Evolutionary conservation across 2,113 vertebrate species (phyloP), one percentile per base, ranked within the genome.

Genomic region (Eudyptes chrysolophus): DNA sequence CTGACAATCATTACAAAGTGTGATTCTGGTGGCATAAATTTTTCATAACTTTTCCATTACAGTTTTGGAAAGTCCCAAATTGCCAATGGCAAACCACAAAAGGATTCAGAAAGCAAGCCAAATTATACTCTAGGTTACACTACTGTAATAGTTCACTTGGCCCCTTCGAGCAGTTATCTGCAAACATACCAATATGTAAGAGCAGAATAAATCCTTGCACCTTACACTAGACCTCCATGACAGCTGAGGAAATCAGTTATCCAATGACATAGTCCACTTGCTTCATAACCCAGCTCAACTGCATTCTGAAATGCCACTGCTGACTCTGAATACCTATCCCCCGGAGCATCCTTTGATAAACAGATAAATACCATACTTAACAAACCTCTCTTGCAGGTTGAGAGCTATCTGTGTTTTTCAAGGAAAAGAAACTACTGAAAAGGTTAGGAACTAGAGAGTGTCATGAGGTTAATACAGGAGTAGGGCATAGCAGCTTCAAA

Each of bases 271-370:
- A 14, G n/a, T 51, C 46, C 61, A 49, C 16, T 48, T 81, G 60
- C 69, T 87, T 60, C 40, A 40, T 13, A 87, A 87, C 17, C n/a
- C 60, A 87, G 65, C 49, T 74, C 40, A 69, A 26, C 34, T 42
- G 60, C 51, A 52, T 65, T 82, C 60, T 61, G 26, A 84, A 92
- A 62, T 21, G 19, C 51, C 38, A 66, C 4, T 42, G 26, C 46
- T 1, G 2, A 44, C 80, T 69, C 49, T 0, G 0, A 87, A 82
- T 10, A 52, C 30, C 38, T 49, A 25, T 13, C 6, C 9, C 24
- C 38, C 0, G 0, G 8, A 65, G 69, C 62, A 76, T 16, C 29
- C 16, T 60, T 62, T 54, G 30, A 68, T 20, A 85, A 76, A 51
- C 26, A 87, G 25, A 34, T 17, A 36, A 83, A 64, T 9, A 7